These are phyloP conservation scores for Isichthys henryi DNA, from an alignment of 2,113 vertebrate species.

Conservation along the genomic window DNA sequence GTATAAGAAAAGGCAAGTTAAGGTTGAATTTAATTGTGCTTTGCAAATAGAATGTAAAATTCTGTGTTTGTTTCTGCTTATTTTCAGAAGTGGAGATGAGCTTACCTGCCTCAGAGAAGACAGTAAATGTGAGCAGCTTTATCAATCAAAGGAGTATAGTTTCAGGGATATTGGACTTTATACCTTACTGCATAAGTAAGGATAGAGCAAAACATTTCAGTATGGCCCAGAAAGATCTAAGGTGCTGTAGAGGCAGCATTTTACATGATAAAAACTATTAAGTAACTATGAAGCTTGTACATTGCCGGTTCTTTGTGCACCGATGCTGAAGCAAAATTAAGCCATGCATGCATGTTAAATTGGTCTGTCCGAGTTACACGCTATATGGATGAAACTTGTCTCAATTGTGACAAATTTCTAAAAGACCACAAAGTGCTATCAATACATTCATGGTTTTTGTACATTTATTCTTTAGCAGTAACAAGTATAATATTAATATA, in stretches of 20 bases:
- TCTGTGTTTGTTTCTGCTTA: background rate
- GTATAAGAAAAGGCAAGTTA: background rate
- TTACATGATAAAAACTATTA: background rate
- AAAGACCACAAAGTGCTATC: background rate
- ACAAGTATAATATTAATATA: too few relatives aligned
- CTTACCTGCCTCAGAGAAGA: background rate
- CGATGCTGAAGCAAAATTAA: background rate
- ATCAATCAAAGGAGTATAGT: background rate
- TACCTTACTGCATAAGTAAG: background rate
- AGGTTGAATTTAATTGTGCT: background rate
- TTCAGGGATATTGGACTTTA: background rate
- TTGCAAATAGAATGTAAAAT: background rate
- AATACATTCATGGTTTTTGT: too few relatives aligned
- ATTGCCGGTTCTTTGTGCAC: background rate
- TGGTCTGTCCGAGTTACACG: background rate
- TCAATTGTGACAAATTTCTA: background rate
- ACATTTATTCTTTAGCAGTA: too few relatives aligned
- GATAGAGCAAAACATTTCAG: background rate
- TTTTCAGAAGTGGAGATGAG: background rate
- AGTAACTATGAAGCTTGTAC: background rate
- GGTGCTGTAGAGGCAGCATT: background rate
- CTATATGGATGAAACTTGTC: background rate
- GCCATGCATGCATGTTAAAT: background rate
- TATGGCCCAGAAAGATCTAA: background rate
- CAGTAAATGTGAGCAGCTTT: background rate